phyloP scores from a whole-genome alignment of 2,113 vertebrate genomes.

The Suncus etruscus region DNA sequence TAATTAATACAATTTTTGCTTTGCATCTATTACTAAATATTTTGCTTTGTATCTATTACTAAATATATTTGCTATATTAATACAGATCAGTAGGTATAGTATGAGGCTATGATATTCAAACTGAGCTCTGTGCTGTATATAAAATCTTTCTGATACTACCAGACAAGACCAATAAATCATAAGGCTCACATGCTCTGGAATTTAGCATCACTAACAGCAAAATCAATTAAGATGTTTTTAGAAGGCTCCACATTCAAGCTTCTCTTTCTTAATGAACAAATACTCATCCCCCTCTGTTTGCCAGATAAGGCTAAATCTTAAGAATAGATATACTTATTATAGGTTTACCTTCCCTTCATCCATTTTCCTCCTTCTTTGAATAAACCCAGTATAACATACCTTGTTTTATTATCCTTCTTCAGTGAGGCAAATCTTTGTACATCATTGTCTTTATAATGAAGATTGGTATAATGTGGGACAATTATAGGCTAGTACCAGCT shows the following conservation, averaged over 20 bases:
- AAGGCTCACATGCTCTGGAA: background rate
- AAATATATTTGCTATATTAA: conserved; percentile 51
- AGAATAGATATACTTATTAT: background rate
- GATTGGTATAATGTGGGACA: background rate
- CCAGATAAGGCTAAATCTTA: background rate
- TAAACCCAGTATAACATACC: background rate
- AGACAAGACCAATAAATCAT: background rate
- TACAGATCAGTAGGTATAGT: background rate
- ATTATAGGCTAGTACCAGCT: background rate
- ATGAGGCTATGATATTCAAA: background rate
- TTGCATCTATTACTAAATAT: conserved; percentile 50
- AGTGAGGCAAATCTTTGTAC: background rate
- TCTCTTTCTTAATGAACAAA: background rate
- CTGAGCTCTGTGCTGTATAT: background rate
- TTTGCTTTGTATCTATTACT: conserved; percentile 38
- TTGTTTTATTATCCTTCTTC: no score
- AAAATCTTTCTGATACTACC: background rate
- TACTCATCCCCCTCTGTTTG: background rate
- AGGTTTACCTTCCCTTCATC: background rate
- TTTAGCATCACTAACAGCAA: background rate
- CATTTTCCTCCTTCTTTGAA: background rate
- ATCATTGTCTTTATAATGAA: background rate
- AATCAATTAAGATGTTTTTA: background rate
- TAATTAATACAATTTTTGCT: conserved; percentile 67
- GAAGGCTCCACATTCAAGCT: background rate